Evolutionary conservation across 2,797 vertebrate genomes (phyloP), one percentile per base, ranked within the genome.

Genomic region (Epinephelus coioides): DNA sequence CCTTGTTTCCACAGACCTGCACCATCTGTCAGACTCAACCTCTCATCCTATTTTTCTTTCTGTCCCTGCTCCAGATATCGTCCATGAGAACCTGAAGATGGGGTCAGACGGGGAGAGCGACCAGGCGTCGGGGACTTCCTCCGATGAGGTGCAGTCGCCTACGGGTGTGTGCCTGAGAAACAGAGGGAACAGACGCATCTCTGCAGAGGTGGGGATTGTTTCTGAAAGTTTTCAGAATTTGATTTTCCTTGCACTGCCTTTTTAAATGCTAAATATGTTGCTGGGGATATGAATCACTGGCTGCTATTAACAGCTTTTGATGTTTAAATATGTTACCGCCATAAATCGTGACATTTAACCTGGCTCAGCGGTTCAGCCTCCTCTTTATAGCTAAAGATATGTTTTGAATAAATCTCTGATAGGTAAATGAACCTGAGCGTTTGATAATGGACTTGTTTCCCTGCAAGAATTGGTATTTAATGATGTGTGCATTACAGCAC

Each of bases 71-170:
- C 4, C 81, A 99, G 98, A 98, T 94, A 99, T 99, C 59, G 98
- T 99, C 82, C 98, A 98, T 65, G 98, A 99, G 95, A 99, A 99
- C 91, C 91, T 98, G 90, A 98, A 98, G 95, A 98, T 99, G 96
- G 98, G 98, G 57, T 99, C 98, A 1, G 98, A 99, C 69, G 98
- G 98, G 73, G 98, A 99, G 95, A 99, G 98, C 67, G 98, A 99
- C 93, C 98, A 98, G 91, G 97, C 98, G 21, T 99, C 98, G n/a
- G 97, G 97, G 82, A 98, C 98, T 0, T 98, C 97, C 56, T 99
- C 98, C 7, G 98, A 99, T 86, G 98, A 99, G 95, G 97, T 99
- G 81, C 98, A 99, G 84, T 99, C 98, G 23, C 98, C 98, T 57
- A 97, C 97, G 0, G 97, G 97, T 50, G 98, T 99, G 88, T 98